Evolutionary conservation across 2,113 vertebrate genomes (phyloP), one percentile per base, ranked within the genome.

Genomic region (Willisornis vidua): DNA sequence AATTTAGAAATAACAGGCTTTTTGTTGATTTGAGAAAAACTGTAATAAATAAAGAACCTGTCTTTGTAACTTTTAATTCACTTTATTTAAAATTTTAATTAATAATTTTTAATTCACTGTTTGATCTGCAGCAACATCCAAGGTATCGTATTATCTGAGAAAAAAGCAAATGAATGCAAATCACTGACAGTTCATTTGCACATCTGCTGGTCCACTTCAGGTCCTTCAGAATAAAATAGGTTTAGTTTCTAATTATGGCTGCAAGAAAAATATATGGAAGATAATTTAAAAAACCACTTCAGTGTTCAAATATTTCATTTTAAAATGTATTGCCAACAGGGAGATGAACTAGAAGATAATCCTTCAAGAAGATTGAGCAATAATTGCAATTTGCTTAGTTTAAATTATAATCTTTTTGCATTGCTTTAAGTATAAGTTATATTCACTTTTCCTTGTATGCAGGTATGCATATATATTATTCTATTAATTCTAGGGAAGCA

Each of bases 281-380:
- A 93, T 95, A 83, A 96, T 96, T 96, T 94, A 59, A 19, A 96
- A 96, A 96, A 85, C 91, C 93, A 95, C 94, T 97, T 96, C 85
- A 91, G 0, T 93, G 92, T 95, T 96, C 94, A 97, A 95, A 96
- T 96, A 96, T 93, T 97, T 96, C 95, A 96, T 97, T 96, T 97
- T 87, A 94, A 96, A 96, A 90, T 94, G 79, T 95, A 88, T 94
- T 95, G 87, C 95, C 93, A 96, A 87, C 94, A 85, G 93, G 93
- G 88, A 96, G 94, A 96, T 97, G 72, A 96, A 93, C 93, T 94
- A 93, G 79, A 93, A 97, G 95, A 97, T 96, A 96, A 97, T 96
- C 75, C 94, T 91, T 95, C 95, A 94, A 80, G 68, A 84, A 94
- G 87, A 95, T 94, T 93, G 92, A 92, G 94, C 85, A 96, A 94